A percentile compares a stretch with the other conserved stretches of the same genome.
phyloP scores from a whole-genome alignment of 2,888 invertebrate species.

The Pterostichus madidus region DNA sequence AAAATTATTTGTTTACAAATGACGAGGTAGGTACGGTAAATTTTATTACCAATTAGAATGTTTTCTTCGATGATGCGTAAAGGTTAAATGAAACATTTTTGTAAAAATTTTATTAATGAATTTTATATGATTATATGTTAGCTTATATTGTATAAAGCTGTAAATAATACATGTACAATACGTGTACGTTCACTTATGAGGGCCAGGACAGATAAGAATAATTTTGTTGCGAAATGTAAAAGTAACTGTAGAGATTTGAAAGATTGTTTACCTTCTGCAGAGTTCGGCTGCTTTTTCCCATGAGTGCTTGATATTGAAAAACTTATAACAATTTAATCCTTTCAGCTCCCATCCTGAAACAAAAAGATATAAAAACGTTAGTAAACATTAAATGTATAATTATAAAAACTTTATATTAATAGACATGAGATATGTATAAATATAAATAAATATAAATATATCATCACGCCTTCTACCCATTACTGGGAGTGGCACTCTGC shows the following conservation, averaged over 20 bases:
- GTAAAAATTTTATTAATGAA: no score
- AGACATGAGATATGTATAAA: neutral
- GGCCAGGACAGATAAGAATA: neutral
- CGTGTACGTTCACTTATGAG: slow-evolving; percentile 23
- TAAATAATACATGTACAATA: slow-evolving; percentile 5
- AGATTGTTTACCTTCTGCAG: slow-evolving; percentile 90
- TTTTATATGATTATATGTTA: no score
- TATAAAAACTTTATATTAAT: slow-evolving; percentile 25
- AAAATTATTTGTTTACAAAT: slow-evolving; percentile 22
- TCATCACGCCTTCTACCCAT: no score
- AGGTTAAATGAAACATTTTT: neutral
- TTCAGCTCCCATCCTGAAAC: slow-evolving; percentile 94
- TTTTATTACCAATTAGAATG: slow-evolving; percentile 11
- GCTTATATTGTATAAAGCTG: neutral
- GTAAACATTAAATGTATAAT: neutral
- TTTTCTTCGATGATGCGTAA: slow-evolving; percentile 22
- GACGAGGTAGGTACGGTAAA: neutral
- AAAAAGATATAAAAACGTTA: slow-evolving; percentile 72
- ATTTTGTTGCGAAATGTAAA: slow-evolving; percentile 16
- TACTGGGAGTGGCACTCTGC: no score
- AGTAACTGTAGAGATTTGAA: slow-evolving; percentile 22
- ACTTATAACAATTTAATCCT: slow-evolving; percentile 96
- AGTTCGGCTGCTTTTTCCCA: slow-evolving; percentile 97
- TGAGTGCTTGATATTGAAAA: slow-evolving; percentile 96
- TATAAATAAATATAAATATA: no score